Conservation (phyloP, 2,888 invertebrate species). For the Yponomeuta evonymella region DNA sequence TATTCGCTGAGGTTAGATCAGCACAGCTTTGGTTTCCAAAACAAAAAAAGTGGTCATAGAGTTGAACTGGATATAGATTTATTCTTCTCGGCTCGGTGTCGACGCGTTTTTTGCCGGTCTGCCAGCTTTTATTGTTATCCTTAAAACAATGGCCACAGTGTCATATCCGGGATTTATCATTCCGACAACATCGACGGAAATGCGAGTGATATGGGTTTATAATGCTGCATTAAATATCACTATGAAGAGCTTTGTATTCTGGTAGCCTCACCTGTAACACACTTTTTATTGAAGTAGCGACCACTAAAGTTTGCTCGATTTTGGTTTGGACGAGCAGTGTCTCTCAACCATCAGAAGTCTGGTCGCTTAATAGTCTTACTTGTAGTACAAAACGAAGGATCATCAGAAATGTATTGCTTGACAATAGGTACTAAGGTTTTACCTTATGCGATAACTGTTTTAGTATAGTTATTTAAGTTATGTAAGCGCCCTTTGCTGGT, state of each 20-base stretch:
- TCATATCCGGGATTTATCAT: conserved; percentile 72
- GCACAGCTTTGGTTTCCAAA: neutral
- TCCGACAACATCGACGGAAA: conserved; percentile 73
- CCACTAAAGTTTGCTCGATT: neutral
- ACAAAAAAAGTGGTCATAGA: neutral
- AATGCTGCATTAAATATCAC: conserved; percentile 55
- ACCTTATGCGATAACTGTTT: conserved; percentile 16
- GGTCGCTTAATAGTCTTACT: neutral
- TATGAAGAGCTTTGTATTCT: neutral
- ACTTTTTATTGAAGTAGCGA: neutral
- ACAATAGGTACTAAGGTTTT: conserved; percentile 18
- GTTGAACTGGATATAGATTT: conserved; percentile 60
- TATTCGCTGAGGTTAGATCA: no score
- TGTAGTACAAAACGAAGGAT: neutral
- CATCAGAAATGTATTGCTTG: neutral
- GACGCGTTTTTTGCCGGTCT: conserved; percentile 55
- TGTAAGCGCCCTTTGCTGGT: conserved; percentile 27
- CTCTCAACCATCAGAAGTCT: neutral
- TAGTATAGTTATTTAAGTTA: conserved; percentile 19
- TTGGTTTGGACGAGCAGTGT: neutral
- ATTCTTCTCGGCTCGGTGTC: conserved; percentile 54
- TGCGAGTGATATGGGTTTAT: conserved; percentile 67
- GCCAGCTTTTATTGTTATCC: conserved; percentile 55
- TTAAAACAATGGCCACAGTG: conserved; percentile 65
- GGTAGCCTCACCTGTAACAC: neutral